Evolutionary conservation across 1,140 invertebrate genomes (phyloP).

Genomic region (Pachypsylla venusta): DNA sequence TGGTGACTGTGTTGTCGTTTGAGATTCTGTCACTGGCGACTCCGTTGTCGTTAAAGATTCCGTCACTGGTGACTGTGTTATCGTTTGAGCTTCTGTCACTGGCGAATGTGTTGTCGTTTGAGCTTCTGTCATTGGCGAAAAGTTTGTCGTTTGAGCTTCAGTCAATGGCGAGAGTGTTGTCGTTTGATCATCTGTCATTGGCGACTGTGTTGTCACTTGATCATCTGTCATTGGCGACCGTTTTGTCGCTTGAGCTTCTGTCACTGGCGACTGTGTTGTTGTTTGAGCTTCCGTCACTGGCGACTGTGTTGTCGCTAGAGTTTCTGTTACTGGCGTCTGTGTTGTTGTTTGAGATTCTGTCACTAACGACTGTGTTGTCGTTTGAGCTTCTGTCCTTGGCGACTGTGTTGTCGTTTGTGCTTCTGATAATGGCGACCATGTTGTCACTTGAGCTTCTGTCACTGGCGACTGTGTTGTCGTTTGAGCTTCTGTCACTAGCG

Average conservation of each 20-base stretch:
- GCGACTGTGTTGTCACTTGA: neutral
- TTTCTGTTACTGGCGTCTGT: neutral
- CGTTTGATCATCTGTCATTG: neutral
- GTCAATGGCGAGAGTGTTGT: neutral
- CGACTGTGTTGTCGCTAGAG: neutral
- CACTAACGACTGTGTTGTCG: constrained; percentile 10
- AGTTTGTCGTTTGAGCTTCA: constrained; percentile 4
- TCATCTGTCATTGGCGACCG: neutral
- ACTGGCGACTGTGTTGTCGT: constrained; percentile 13
- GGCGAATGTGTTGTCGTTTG: constrained; percentile 29
- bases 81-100: constrained; percentile 20
- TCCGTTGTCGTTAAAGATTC: constrained; percentile 14
- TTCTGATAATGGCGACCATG: neutral
- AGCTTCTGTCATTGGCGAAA: neutral
- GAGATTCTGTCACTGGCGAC: neutral
- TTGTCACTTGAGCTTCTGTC: neutral
- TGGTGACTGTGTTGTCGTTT: neutral
- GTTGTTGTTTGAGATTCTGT: constrained; percentile 16
- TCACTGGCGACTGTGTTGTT: neutral
- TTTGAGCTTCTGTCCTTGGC: constrained; percentile 24
- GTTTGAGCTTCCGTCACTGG: neutral
- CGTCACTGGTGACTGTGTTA: constrained; percentile 12
- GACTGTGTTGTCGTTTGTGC: neutral
- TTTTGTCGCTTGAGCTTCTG: neutral
- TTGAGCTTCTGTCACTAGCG: constrained; percentile 1